phyloP scores from a whole-genome alignment of 2,113 vertebrate species.

The Ceyx melanurus region DNA sequence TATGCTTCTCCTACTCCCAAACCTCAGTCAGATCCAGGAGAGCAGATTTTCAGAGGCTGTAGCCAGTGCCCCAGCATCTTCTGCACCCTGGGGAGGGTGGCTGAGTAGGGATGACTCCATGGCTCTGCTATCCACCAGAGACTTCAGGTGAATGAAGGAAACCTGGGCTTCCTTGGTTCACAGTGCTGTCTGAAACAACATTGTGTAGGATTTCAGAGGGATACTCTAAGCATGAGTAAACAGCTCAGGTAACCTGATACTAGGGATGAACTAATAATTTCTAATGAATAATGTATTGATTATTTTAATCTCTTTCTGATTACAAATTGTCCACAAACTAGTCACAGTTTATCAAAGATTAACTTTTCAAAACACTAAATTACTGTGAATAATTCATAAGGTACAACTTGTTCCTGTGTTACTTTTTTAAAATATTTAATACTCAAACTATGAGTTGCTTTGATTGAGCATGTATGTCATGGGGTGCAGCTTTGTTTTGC shows the following conservation, averaged over 20 bases:
- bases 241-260: neutral
- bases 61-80: fast-evolving
- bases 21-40: fast-evolving
- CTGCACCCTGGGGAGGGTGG: fast-evolving
- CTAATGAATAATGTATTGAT: neutral
- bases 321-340: neutral
- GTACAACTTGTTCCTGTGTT: neutral
- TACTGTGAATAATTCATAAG: neutral
- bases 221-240: neutral
- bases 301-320: neutral
- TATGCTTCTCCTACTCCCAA: fast-evolving
- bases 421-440: constrained; percentile 8
- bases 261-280: neutral
- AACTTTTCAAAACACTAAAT: neutral
- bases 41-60: neutral
- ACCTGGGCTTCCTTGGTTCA: fast-evolving
- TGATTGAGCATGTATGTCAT: neutral
- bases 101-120: fast-evolving
- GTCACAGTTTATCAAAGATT: neutral
- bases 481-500: neutral
- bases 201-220: fast-evolving
- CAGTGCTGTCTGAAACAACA: fast-evolving
- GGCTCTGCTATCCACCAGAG: fast-evolving
- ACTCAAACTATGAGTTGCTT: neutral
- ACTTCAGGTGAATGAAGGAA: fast-evolving